These are phyloP conservation scores for Acleris emargana DNA, from an alignment of 2,888 invertebrate species.

Conservation along the genomic window DNA sequence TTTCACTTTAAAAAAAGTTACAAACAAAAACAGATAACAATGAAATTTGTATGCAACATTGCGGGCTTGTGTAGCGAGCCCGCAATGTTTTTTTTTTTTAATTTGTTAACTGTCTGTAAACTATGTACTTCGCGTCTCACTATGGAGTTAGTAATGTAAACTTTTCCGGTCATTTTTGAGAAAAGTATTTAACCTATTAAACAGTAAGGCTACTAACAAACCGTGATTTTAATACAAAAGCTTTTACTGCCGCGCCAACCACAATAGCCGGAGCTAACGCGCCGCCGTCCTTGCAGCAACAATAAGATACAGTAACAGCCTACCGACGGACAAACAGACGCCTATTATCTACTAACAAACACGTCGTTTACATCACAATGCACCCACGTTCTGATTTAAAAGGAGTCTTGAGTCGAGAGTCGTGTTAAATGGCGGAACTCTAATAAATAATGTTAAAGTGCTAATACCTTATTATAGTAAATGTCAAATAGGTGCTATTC, in stretches of 20 bases:
- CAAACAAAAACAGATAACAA: too few relatives aligned
- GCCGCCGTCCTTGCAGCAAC: slow-evolving; percentile 24
- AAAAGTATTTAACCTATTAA: not conserved
- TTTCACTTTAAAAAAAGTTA: too few relatives aligned
- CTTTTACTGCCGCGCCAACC: not conserved
- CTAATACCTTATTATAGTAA: too few relatives aligned
- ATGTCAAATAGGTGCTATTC: too few relatives aligned
- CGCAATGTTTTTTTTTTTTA: too few relatives aligned
- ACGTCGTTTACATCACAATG: slow-evolving; percentile 25
- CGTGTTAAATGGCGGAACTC: not conserved
- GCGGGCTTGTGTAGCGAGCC: too few relatives aligned
- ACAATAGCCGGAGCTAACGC: slow-evolving; percentile 11
- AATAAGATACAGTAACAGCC: slow-evolving; percentile 14
- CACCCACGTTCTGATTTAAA: slow-evolving; percentile 28
- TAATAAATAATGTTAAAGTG: not conserved
- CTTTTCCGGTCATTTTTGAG: too few relatives aligned
- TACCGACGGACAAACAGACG: slow-evolving; percentile 8
- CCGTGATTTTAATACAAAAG: slow-evolving; percentile 10
- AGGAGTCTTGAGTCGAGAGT: slow-evolving; percentile 10
- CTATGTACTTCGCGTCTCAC: too few relatives aligned
- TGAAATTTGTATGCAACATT: too few relatives aligned
- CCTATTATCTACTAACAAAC: slow-evolving; percentile 17
- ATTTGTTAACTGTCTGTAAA: too few relatives aligned
- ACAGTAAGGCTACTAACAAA: not conserved
- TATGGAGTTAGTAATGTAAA: too few relatives aligned